Evolutionary conservation across 1,140 invertebrate species (phyloP).

Genomic region (Listronotus oregonensis): DNA sequence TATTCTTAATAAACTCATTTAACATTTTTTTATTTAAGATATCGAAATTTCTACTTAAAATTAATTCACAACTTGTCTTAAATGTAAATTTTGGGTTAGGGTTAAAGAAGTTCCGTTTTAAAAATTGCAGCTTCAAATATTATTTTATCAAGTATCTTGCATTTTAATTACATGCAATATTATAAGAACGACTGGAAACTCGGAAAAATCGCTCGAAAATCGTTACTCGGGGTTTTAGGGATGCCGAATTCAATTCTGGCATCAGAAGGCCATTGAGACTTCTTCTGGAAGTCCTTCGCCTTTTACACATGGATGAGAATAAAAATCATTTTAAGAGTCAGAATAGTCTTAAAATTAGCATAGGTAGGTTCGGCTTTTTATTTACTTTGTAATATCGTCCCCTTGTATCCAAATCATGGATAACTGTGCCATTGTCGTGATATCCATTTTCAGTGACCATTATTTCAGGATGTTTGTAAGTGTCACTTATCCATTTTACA

Average conservation of each 20-base stretch:
- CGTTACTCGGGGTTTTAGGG: no score
- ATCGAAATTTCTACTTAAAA: background rate
- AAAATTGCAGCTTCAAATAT: background rate
- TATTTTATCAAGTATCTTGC: no score
- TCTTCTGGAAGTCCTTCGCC: no score
- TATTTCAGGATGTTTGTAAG: constrained; percentile 64
- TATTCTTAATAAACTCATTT: no score
- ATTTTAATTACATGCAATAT: no score
- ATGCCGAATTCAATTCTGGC: no score
- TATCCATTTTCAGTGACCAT: constrained; percentile 73
- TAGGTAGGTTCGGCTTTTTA: background rate
- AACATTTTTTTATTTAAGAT: no score
- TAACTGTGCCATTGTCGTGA: constrained; percentile 49
- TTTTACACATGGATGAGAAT: background rate
- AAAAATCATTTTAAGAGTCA: background rate
- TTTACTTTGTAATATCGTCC: constrained; percentile 21
- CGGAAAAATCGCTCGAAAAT: no score
- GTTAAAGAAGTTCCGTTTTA: background rate
- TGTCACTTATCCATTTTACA: constrained; percentile 64
- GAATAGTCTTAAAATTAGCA: no score
- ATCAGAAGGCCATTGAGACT: no score
- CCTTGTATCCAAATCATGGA: constrained; percentile 28
- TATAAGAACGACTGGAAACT: no score
- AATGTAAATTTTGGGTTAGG: background rate
- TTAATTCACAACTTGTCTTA: background rate